These are phyloP conservation scores for Nothoprocta perdicaria DNA, from an alignment of 2,113 vertebrate species.

Conservation along the genomic window DNA sequence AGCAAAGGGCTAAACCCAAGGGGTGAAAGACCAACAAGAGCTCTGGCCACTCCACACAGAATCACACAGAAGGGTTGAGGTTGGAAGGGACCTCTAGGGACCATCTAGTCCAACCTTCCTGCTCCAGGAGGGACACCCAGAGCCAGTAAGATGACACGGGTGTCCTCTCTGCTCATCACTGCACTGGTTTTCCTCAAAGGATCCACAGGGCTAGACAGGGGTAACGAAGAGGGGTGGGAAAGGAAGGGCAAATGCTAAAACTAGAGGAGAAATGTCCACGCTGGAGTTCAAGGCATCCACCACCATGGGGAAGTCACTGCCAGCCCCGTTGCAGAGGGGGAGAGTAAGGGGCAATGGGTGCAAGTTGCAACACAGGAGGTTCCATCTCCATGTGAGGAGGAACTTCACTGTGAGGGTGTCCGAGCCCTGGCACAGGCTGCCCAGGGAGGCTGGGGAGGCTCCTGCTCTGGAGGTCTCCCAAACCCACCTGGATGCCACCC, in stretches of 20 bases:
- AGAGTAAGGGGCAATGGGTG: too few relatives aligned
- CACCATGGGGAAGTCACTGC: fast-evolving
- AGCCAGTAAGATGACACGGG: neutral
- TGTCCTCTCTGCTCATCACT: neutral
- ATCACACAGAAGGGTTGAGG: too few relatives aligned
- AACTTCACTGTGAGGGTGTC: too few relatives aligned
- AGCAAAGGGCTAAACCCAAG: neutral
- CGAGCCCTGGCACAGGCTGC: too few relatives aligned
- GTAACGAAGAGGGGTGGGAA: neutral
- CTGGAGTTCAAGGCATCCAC: neutral
- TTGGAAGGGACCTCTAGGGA: too few relatives aligned
- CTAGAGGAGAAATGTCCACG: neutral
- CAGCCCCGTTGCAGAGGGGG: fast-evolving
- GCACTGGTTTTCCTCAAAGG: fast-evolving
- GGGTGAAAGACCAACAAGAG: neutral
- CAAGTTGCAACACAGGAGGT: too few relatives aligned
- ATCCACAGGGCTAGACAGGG: neutral
- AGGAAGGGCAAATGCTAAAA: neutral
- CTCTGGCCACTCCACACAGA: fast-evolving
- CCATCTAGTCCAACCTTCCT: too few relatives aligned
- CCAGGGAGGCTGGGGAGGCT: too few relatives aligned
- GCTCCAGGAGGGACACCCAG: too few relatives aligned
- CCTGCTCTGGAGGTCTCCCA: too few relatives aligned
- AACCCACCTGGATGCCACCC: too few relatives aligned
- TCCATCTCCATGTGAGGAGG: too few relatives aligned